Percentiles rank a stretch among this genome's conserved stretches.
Evolutionary conservation across 1,140 invertebrate genomes (phyloP).

Genomic region (Pantala flavescens): DNA sequence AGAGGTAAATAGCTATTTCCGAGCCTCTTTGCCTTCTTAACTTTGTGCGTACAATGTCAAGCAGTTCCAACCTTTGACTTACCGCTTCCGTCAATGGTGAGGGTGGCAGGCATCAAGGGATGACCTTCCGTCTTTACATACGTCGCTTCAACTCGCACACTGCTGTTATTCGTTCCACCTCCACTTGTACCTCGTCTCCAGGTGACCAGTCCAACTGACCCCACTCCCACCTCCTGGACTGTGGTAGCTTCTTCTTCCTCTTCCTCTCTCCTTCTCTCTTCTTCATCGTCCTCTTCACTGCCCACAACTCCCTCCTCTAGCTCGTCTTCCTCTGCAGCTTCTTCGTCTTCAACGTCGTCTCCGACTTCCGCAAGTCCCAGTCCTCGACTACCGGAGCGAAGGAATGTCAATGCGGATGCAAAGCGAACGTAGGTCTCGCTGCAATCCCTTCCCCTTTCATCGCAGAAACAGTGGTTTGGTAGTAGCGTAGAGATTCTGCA

Average conservation of each 20-base stretch:
- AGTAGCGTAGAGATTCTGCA: conserved; percentile 10
- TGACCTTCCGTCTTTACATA: conserved; percentile 17
- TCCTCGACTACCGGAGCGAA: not conserved
- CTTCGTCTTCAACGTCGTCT: not conserved
- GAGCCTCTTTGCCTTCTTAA: no score
- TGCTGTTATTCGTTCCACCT: not conserved
- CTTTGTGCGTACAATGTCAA: no score
- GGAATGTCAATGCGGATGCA: conserved; percentile 10
- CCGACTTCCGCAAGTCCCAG: not conserved
- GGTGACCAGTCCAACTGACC: conserved; percentile 17
- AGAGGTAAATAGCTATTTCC: no score
- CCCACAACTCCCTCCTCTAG: not conserved
- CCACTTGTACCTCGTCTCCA: conserved; percentile 17
- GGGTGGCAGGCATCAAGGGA: conserved; percentile 19
- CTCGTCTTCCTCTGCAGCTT: not conserved
- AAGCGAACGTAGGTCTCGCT: conserved; percentile 12
- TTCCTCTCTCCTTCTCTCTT: not conserved
- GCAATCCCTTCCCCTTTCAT: not conserved
- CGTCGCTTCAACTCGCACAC: conserved; percentile 23
- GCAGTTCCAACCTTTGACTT: conserved; percentile 11
- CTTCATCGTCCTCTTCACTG: not conserved
- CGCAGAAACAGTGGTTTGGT: conserved; percentile 14
- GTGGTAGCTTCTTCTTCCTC: not conserved
- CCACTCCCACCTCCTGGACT: conserved; percentile 17
- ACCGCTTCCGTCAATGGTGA: conserved; percentile 23